Conservation (phyloP, 2,113 vertebrate genomes). For the Scytalopus superciliaris region DNA sequence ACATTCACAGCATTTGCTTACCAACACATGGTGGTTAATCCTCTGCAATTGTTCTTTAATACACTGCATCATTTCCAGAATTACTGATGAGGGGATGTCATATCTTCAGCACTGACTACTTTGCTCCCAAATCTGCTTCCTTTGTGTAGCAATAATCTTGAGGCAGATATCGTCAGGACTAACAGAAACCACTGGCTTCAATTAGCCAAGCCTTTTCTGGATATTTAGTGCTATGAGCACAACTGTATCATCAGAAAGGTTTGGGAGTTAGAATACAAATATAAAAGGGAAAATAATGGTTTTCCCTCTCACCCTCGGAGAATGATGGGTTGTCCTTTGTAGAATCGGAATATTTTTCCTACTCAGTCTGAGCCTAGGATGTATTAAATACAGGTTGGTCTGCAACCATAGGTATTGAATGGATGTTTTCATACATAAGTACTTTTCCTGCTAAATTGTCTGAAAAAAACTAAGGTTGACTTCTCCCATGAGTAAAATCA, state of each 20-base stretch:
- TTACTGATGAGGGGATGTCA: background rate
- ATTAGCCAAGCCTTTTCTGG: background rate
- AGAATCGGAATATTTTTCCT: background rate
- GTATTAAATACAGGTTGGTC: background rate
- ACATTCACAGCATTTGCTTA: background rate
- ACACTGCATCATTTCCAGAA: background rate
- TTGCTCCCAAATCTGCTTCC: background rate
- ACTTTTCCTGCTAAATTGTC: background rate
- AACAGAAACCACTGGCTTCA: background rate
- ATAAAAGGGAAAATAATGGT: background rate
- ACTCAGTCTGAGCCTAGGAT: background rate
- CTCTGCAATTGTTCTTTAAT: background rate
- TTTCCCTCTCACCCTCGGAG: background rate
- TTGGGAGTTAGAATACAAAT: background rate
- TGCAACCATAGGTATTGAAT: background rate
- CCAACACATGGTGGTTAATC: background rate
- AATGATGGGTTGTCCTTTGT: background rate
- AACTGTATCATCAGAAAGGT: background rate
- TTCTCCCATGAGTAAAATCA: background rate
- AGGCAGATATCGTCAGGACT: background rate
- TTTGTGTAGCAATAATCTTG: background rate
- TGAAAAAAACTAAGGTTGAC: background rate
- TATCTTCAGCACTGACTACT: background rate
- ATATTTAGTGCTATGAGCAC: background rate
- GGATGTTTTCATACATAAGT: background rate